Conservation (phyloP, 1,140 invertebrate species). For the Callitettix versicolor region DNA sequence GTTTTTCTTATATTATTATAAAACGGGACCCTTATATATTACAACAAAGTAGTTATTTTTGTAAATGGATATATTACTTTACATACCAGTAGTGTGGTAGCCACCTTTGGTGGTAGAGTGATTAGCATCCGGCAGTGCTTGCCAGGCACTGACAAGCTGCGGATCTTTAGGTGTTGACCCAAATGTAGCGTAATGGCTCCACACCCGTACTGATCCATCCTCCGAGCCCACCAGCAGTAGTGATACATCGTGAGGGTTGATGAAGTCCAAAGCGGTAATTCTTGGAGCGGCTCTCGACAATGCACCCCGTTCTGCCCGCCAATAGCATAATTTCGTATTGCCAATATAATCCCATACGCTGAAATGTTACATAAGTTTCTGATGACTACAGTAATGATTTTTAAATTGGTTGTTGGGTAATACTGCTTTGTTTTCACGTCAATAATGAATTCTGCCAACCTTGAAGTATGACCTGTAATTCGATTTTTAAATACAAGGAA, state of each 20-base stretch:
- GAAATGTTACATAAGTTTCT: too few relatives aligned
- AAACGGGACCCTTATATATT: too few relatives aligned
- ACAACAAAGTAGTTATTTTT: too few relatives aligned
- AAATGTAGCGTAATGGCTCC: slow-evolving; percentile 35
- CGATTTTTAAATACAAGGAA: too few relatives aligned
- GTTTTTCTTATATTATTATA: too few relatives aligned
- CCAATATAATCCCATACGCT: slow-evolving; percentile 64
- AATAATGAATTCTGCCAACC: too few relatives aligned
- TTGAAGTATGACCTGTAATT: too few relatives aligned
- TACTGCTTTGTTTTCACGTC: too few relatives aligned
- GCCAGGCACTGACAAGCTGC: slow-evolving; percentile 67
- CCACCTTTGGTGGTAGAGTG: neutral
- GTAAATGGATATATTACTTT: too few relatives aligned
- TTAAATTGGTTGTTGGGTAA: too few relatives aligned
- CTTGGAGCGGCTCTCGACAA: slow-evolving; percentile 36
- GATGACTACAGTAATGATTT: too few relatives aligned
- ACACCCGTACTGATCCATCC: slow-evolving; percentile 67
- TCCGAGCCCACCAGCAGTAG: slow-evolving; percentile 59
- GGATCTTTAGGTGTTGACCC: slow-evolving; percentile 36
- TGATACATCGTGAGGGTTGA: slow-evolving; percentile 79
- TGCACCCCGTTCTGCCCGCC: slow-evolving; percentile 33
- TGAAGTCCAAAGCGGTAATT: slow-evolving; percentile 72
- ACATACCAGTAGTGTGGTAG: neutral
- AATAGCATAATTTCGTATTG: slow-evolving; percentile 47
- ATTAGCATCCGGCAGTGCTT: slow-evolving; percentile 46